phyloP scores from a whole-genome alignment of 2,113 vertebrate genomes.

The Paramormyrops kingsleyae region DNA sequence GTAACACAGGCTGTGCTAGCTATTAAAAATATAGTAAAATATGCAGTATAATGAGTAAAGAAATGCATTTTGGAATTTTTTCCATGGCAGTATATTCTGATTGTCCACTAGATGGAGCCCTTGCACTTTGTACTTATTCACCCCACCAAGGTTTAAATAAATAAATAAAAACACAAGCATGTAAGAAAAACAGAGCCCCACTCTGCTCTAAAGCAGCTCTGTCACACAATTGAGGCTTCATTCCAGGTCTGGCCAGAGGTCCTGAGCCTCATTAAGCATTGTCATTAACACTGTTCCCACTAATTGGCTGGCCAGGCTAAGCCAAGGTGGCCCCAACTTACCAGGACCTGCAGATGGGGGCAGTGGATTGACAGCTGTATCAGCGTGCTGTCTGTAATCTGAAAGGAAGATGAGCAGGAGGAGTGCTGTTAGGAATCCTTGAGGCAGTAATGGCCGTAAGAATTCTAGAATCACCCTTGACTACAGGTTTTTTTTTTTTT shows the following conservation, averaged over 20 bases:
- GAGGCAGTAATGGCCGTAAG: not conserved
- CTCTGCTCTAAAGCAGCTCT: not conserved
- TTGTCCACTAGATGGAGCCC: not conserved
- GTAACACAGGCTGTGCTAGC: not conserved
- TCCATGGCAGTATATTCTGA: not conserved
- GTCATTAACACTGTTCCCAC: not conserved
- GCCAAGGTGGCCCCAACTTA: slow-evolving; percentile 54
- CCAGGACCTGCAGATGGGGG: slow-evolving; percentile 93
- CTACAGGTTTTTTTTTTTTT: not conserved
- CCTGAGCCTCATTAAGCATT: not conserved
- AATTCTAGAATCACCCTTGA: not conserved
- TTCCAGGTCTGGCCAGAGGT: not conserved
- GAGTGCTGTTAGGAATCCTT: slow-evolving; percentile 10
- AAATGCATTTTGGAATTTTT: not conserved
- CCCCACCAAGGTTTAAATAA: not conserved
- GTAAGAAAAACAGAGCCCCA: not conserved
- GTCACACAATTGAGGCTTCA: not conserved
- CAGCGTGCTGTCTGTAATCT: slow-evolving; percentile 93
- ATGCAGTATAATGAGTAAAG: too few relatives aligned
- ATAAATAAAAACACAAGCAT: not conserved
- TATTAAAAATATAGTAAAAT: not conserved
- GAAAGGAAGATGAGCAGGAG: not conserved
- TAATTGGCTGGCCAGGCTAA: not conserved
- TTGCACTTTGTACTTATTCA: not conserved
- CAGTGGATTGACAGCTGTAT: slow-evolving; percentile 97